Conservation (phyloP, 2,113 vertebrate species). For the Piaya cayana region DNA sequence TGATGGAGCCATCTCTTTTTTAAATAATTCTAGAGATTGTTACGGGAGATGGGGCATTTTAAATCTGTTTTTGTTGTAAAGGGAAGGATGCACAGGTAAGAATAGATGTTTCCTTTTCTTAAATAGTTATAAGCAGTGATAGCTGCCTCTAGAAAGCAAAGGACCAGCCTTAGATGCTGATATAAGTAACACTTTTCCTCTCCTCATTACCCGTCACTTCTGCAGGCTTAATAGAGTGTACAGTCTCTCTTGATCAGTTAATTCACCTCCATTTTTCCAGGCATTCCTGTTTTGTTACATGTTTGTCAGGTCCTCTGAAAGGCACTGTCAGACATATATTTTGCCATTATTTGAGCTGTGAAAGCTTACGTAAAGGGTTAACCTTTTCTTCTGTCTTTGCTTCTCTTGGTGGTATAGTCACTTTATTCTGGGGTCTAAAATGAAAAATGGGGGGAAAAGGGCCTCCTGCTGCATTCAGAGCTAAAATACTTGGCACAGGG, state of each 20-base stretch:
- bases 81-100: neutral
- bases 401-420: neutral
- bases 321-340: neutral
- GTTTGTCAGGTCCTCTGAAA: constrained; percentile 5
- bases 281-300: neutral
- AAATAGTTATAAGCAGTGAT: neutral
- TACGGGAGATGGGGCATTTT: neutral
- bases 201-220: neutral
- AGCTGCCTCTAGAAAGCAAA: neutral
- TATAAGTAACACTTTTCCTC: neutral
- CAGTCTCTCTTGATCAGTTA: neutral
- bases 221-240: neutral
- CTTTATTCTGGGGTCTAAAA: neutral
- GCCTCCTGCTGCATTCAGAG: neutral
- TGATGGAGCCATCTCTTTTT: neutral
- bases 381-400: neutral
- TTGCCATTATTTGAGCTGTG: neutral
- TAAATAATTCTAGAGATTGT: neutral
- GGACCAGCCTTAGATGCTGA: neutral
- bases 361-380: neutral
- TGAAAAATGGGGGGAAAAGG: neutral
- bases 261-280: constrained; percentile 13
- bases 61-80: neutral
- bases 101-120: neutral
- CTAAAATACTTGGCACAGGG: neutral